Conservation (phyloP, 1,140 invertebrate genomes). For the Achatina immaculata region DNA sequence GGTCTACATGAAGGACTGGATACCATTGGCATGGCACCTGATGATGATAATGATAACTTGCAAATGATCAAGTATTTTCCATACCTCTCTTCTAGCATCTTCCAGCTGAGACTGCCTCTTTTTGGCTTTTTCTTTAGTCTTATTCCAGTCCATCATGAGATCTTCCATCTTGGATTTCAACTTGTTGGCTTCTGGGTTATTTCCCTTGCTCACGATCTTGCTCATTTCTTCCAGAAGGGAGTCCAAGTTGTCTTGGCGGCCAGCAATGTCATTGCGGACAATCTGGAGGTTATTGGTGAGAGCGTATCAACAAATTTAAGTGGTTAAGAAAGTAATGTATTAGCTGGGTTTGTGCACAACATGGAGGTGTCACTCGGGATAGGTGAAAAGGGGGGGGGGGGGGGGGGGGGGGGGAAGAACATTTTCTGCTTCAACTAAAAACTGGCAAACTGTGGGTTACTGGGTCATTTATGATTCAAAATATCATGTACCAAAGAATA, state of each 20-base stretch:
- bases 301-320: no score
- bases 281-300: constrained; percentile 78
- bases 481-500: no score
- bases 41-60: background rate
- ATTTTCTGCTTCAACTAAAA: no score
- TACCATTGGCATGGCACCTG: no score
- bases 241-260: constrained; percentile 94
- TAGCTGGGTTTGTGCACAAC: no score
- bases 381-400: no score
- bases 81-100: constrained; percentile 83
- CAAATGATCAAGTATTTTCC: background rate
- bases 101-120: constrained; percentile 90
- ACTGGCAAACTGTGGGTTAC: no score
- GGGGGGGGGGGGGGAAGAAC: no score
- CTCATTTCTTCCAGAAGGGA: constrained; percentile 91
- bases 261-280: constrained; percentile 95
- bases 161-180: constrained; percentile 90
- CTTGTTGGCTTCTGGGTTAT: constrained; percentile 77
- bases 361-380: no score
- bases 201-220: constrained; percentile 57
- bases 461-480: no score
- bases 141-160: constrained; percentile 89
- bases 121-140: constrained; percentile 87
- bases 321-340: no score
- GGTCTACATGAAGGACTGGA: no score